Evolutionary conservation across 1,140 invertebrate species (phyloP).

Genomic region (Hypothenemus hampei): DNA sequence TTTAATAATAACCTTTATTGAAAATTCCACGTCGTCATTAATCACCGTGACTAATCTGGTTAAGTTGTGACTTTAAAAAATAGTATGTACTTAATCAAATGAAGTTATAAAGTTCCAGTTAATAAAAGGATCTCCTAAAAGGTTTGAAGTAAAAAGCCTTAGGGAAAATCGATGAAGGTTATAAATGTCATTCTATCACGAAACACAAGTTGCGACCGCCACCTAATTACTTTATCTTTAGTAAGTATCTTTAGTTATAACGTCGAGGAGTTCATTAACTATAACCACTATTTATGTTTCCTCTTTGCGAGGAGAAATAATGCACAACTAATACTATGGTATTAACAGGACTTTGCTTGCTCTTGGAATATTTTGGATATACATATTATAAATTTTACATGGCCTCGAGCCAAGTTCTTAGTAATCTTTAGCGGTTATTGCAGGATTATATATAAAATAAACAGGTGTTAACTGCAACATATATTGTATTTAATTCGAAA

Average conservation of each 20-base stretch:
- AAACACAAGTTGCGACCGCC: slow-evolving; percentile 9
- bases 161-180: slow-evolving; percentile 11
- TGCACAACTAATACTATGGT: slow-evolving; percentile 5
- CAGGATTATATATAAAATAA: no score
- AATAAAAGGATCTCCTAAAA: slow-evolving; percentile 3
- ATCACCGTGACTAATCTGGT: no score
- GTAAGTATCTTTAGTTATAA: slow-evolving; percentile 16
- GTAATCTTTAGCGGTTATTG: no score
- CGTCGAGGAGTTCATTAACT: slow-evolving; percentile 20
- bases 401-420: no score
- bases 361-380: neutral
- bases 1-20: no score
- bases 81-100: slow-evolving; percentile 7
- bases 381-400: neutral
- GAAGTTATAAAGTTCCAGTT: slow-evolving; percentile 13
- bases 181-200: slow-evolving; percentile 20
- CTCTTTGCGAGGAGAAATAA: neutral
- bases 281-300: slow-evolving; percentile 17
- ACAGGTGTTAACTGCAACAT: no score
- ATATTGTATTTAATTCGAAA: no score
- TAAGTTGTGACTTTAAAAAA: no score
- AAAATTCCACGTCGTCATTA: no score
- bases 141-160: slow-evolving; percentile 3
- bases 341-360: neutral
- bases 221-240: slow-evolving; percentile 23